Evolutionary conservation across 2,888 invertebrate genomes (phyloP), one percentile per base, ranked within the genome.

Genomic region (Xestoiulus laeticollis): DNA sequence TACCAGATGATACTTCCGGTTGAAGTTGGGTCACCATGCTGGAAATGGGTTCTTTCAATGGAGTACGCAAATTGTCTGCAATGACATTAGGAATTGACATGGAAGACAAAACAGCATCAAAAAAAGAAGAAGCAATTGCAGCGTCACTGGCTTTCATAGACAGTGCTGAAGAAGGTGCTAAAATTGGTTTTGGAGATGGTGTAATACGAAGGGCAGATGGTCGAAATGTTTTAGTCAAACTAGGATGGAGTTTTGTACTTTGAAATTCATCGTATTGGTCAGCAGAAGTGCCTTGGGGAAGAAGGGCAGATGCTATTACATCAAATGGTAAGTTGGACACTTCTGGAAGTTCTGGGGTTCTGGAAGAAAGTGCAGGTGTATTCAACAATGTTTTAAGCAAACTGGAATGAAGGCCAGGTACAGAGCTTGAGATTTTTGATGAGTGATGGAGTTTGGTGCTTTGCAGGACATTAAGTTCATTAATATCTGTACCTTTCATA

Each of bases 171-270:
- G 78, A 78, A 78, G 78, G 16, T 16, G 3, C 26, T 26, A 30
- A 78, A 30, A 32, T 10, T 16, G 78, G 78, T 16, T 78, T 78
- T 32, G 78, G 78, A 16, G 78, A 78, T 14, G 78, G 78, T 30
- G 78, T 78, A 78, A 78, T 26, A 3, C 78, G 78, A 26, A 78
- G 78, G 12, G 78, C 78, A 14, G 78, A 78, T 26, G 78, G 78
- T 16, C 78, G 30, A 78, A 78, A 78, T 78, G 78, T 78, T 30
- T 14, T 78, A 30, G 78, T 78, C 78, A 78, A 30, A 78, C 78
- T 78, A 30, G 78, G 78, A 32, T 78, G 78, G 78, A 78, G 78
- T 2, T 26, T 32, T 10, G 78, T 78, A 78, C 78, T 78, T 32
- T 2, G 1, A 14, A 78, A 32, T 26, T 78, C 78, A 16, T 78